A percentile compares a stretch with the other conserved stretches of the same genome.
Evolutionary conservation across 1,140 invertebrate species (phyloP).

Genomic region (Lasaia peninsularis): DNA sequence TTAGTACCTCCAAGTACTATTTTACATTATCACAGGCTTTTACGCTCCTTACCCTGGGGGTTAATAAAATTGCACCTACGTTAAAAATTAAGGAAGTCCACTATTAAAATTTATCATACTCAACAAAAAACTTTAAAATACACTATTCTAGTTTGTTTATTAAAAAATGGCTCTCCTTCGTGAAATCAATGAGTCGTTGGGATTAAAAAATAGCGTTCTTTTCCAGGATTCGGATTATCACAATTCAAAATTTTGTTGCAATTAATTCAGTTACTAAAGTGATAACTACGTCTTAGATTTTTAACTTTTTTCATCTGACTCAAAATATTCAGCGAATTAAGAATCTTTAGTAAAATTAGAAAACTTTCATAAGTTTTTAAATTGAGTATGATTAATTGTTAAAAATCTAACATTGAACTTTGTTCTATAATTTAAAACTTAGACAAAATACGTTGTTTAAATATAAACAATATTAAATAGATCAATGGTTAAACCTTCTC

Average conservation of each 20-base stretch:
- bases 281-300: no score
- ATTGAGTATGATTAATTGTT: neutral
- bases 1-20: slow-evolving; percentile 43
- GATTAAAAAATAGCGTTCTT: no score
- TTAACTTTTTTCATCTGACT: no score
- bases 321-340: no score
- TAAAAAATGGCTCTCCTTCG: no score
- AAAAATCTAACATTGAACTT: slow-evolving; percentile 36
- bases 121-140: neutral
- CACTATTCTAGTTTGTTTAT: no score
- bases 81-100: slow-evolving; percentile 16
- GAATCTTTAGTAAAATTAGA: neutral
- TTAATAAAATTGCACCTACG: slow-evolving; percentile 56
- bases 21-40: slow-evolving; percentile 70
- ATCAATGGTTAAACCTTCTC: neutral
- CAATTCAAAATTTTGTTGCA: no score
- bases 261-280: no score
- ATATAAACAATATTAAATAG: neutral
- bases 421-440: slow-evolving; percentile 33
- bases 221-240: no score
- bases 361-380: neutral
- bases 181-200: no score
- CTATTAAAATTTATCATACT: neutral
- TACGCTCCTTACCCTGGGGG: slow-evolving; percentile 58
- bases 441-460: slow-evolving; percentile 2